Conservation (phyloP, 2,888 invertebrate genomes). For the Brachypalpus laphriformis region DNA sequence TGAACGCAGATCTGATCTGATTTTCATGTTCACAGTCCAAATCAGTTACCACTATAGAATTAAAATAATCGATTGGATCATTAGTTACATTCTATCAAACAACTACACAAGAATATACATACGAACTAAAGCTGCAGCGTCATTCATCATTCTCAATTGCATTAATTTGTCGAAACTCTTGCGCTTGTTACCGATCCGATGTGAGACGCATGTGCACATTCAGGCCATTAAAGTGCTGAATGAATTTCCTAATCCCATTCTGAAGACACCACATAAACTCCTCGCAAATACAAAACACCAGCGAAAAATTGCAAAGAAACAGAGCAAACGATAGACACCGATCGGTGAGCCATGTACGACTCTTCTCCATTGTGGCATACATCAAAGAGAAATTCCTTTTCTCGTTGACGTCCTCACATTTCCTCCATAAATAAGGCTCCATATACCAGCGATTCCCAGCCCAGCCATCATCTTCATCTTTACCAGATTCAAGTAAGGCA, state of each 20-base stretch:
- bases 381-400: slow-evolving; percentile 69
- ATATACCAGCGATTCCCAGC: slow-evolving; percentile 41
- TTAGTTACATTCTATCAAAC: neutral
- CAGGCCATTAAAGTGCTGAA: slow-evolving; percentile 46
- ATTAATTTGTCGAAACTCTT: slow-evolving; percentile 74
- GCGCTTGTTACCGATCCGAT: slow-evolving; percentile 66
- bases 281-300: slow-evolving; percentile 39
- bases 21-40: neutral
- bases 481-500: slow-evolving; percentile 71
- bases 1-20: no score
- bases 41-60: neutral
- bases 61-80: neutral
- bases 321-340: slow-evolving; percentile 54
- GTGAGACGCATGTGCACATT: slow-evolving; percentile 53
- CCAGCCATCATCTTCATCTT: slow-evolving; percentile 29
- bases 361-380: slow-evolving; percentile 63
- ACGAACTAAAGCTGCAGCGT: neutral
- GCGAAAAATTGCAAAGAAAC: slow-evolving; percentile 34
- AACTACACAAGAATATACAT: neutral
- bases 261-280: slow-evolving; percentile 35
- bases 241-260: slow-evolving; percentile 51
- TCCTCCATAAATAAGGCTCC: slow-evolving; percentile 67
- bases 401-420: slow-evolving; percentile 51
- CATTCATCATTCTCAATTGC: slow-evolving; percentile 70
- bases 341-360: slow-evolving; percentile 51